A percentile compares a stretch with the other conserved stretches of the same genome.
phyloP scores from a whole-genome alignment of 2,888 invertebrate species.

The Margaritifera margaritifera region DNA sequence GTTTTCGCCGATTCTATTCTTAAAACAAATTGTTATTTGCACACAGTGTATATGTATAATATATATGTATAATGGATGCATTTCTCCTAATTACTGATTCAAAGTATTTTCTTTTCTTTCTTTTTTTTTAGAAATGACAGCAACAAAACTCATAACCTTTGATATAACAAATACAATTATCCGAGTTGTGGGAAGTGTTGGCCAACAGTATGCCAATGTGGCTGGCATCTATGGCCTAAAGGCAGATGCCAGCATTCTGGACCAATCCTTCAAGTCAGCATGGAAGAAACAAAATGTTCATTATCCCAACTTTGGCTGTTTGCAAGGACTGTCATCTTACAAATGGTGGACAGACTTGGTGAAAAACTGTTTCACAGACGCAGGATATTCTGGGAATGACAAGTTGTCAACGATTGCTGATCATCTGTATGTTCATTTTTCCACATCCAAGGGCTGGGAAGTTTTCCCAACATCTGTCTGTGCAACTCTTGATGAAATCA shows the following conservation, averaged over 20 bases:
- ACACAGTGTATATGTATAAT: too few relatives aligned
- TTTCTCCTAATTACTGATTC: too few relatives aligned
- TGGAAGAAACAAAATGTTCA: conserved; percentile 80
- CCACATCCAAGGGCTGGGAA: conserved; percentile 84
- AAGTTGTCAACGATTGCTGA: conserved; percentile 56
- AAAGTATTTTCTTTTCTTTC: background rate
- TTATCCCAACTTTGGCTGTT: conserved; percentile 87
- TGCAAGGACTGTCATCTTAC: conserved; percentile 81
- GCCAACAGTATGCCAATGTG: conserved; percentile 83
- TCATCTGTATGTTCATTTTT: conserved; percentile 77
- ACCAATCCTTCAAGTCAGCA: conserved; percentile 79
- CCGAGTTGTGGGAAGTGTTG: conserved; percentile 81
- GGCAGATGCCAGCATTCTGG: conserved; percentile 76
- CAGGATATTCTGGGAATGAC: conserved; percentile 42
- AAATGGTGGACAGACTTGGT: conserved; percentile 88
- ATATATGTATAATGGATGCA: too few relatives aligned
- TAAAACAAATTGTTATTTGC: too few relatives aligned
- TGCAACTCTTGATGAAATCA: conserved; percentile 31
- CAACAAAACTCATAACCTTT: conserved; percentile 80
- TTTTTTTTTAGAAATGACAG: conserved; percentile 28
- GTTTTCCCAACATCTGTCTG: conserved; percentile 69
- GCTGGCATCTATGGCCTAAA: conserved; percentile 82
- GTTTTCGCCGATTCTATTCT: too few relatives aligned
- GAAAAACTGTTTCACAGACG: conserved; percentile 78
- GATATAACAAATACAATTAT: conserved; percentile 91